Conservation (phyloP, 37 sponge, comb jelly and placozoan genomes). For the Trichoplax adhaerens region DNA sequence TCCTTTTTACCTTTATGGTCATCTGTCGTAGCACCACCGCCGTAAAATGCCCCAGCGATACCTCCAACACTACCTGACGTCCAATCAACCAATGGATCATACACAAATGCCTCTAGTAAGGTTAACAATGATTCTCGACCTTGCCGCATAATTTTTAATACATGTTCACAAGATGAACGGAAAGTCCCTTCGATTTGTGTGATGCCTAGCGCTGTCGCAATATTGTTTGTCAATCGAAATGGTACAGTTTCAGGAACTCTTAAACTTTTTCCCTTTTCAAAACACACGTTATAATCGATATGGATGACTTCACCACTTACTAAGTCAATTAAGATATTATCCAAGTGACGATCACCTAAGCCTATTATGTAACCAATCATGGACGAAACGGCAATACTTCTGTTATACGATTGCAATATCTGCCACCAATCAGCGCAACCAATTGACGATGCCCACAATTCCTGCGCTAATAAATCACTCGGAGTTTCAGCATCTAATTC, state of each 20-base stretch:
- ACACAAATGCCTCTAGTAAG: conserved; percentile 89
- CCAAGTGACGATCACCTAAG: conserved; percentile 96
- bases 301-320: conserved; percentile 81
- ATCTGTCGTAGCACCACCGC: neutral
- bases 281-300: conserved; percentile 99
- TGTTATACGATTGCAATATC: conserved; percentile 63
- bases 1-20: conserved; percentile 7
- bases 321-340: conserved; percentile 89
- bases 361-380: conserved; percentile 99
- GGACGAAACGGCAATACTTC: conserved; percentile 94
- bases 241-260: conserved; percentile 96
- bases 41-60: neutral
- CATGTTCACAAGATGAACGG: conserved; percentile 80
- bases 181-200: conserved; percentile 96
- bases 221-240: conserved; percentile 91
- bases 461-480: conserved; percentile 60
- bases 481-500: conserved; percentile 84
- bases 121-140: conserved; percentile 81
- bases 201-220: conserved; percentile 75
- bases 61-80: conserved; percentile 83
- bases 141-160: conserved; percentile 55
- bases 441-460: conserved; percentile 4
- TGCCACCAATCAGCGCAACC: conserved; percentile 81
- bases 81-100: conserved; percentile 94
- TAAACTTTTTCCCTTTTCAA: conserved; percentile 89